Evolutionary conservation across 2,888 invertebrate species (phyloP).

Genomic region (Volucella bombylans): DNA sequence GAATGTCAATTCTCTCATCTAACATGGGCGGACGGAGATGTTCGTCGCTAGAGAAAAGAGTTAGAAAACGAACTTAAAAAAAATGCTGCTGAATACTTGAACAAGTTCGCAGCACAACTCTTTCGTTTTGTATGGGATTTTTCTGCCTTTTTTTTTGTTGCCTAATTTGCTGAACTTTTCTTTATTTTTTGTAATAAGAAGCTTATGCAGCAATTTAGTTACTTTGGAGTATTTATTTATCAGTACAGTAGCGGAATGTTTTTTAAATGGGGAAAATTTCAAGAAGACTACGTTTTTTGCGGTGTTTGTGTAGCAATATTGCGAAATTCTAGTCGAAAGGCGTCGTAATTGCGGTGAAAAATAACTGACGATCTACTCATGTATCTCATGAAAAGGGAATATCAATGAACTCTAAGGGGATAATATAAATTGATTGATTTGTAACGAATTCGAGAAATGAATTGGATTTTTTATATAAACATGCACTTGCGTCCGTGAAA

Average conservation of each 20-base stretch:
- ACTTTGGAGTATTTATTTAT: slow-evolving; percentile 28
- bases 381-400: neutral
- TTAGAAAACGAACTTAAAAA: slow-evolving; percentile 42
- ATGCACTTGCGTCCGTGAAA: neutral
- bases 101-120: slow-evolving; percentile 58
- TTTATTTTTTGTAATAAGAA: slow-evolving; percentile 31
- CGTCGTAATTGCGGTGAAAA: slow-evolving; percentile 44
- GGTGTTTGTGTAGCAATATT: slow-evolving; percentile 30
- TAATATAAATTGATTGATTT: slow-evolving; percentile 38
- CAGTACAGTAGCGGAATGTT: slow-evolving; percentile 32
- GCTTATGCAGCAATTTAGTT: slow-evolving; percentile 53
- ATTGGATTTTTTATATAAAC: neutral
- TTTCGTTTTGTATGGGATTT: slow-evolving; percentile 28
- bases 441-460: slow-evolving; percentile 14
- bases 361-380: slow-evolving; percentile 15
- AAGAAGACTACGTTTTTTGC: slow-evolving; percentile 6
- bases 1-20: slow-evolving; percentile 12
- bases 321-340: slow-evolving; percentile 49
- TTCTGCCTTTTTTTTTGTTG: neutral
- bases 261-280: slow-evolving; percentile 11
- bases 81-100: neutral
- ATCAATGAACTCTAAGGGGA: slow-evolving; percentile 48
- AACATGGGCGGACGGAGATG: slow-evolving; percentile 20
- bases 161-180: slow-evolving; percentile 16
- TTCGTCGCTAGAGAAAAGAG: slow-evolving; percentile 1